A percentile compares a stretch with the other conserved stretches of the same genome.
These are phyloP conservation scores for Dinoponera quadriceps DNA, from an alignment of 1,140 invertebrate genomes.

Conservation along the genomic window DNA sequence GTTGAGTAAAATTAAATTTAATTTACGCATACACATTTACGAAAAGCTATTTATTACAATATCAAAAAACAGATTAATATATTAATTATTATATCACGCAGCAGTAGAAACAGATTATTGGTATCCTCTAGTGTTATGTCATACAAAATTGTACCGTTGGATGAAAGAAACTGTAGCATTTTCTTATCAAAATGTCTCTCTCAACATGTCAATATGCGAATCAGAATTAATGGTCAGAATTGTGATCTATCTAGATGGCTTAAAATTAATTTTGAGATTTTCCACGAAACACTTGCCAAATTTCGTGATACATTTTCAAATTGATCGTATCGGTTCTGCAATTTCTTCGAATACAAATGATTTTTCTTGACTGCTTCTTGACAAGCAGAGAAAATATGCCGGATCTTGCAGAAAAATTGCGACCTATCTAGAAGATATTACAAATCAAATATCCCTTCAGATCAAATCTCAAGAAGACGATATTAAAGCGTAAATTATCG, in stretches of 20 bases:
- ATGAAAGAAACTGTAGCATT: too few relatives aligned
- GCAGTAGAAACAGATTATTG: slow-evolving; percentile 23
- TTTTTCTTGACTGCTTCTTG: slow-evolving; percentile 3
- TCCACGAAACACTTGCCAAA: slow-evolving; percentile 3
- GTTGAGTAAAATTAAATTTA: not conserved
- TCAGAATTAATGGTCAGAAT: too few relatives aligned
- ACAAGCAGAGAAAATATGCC: slow-evolving; percentile 5
- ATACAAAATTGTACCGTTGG: too few relatives aligned
- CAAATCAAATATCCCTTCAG: not conserved
- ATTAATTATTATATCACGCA: not conserved
- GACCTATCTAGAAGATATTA: not conserved
- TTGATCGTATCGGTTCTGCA: not conserved
- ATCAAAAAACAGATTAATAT: not conserved
- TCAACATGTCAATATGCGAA: too few relatives aligned
- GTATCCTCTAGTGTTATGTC: not conserved
- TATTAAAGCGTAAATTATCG: not conserved
- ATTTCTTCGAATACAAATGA: slow-evolving; percentile 9
- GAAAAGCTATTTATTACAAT: not conserved
- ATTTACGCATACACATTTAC: slow-evolving; percentile 1
- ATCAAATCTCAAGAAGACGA: not conserved
- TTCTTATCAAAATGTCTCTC: not conserved
- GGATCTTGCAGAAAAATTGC: slow-evolving; percentile 27
- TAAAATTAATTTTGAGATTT: slow-evolving; percentile 31
- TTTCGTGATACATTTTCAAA: not conserved
- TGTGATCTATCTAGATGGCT: not conserved